A percentile compares a stretch with the other conserved stretches of the same genome.
Conservation (phyloP, 2,797 vertebrate genomes). For the Fratercula arctica region DNA sequence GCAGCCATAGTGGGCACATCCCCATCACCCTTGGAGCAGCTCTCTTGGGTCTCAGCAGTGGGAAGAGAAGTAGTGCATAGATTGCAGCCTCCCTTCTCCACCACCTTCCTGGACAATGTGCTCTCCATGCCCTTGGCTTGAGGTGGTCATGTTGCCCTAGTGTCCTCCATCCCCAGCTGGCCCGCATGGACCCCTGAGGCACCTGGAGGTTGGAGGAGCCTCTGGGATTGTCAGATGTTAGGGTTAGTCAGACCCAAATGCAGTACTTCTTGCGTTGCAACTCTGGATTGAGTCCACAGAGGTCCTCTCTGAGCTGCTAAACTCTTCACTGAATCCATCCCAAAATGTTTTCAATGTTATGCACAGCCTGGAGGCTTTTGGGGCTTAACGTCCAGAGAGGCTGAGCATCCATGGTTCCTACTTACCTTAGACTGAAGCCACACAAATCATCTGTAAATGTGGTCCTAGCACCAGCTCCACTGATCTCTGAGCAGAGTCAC, state of each 20-base stretch:
- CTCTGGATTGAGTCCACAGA: not conserved
- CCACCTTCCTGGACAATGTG: fast-evolving
- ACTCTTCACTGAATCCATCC: not conserved
- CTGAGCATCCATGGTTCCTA: not conserved
- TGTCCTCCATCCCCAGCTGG: not conserved
- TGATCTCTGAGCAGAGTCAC: not conserved
- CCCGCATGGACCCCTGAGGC: not conserved
- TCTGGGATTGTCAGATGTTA: not conserved
- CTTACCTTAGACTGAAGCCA: not conserved
- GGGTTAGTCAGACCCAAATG: not conserved
- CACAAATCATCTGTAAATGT: not conserved
- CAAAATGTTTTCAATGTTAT: not conserved
- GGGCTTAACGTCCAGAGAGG: not conserved
- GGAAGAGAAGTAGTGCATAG: not conserved
- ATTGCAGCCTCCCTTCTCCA: not conserved
- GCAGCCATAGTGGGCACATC: not conserved
- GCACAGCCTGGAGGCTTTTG: not conserved
- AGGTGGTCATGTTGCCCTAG: not conserved
- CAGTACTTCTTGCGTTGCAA: not conserved
- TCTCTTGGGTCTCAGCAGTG: not conserved
- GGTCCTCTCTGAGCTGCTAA: not conserved
- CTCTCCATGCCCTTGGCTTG: not conserved
- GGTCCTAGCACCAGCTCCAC: not conserved
- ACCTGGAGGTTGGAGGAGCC: not conserved
- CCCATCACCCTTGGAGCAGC: no score